Base-by-base conservation (phyloP, 2,113 vertebrate genomes). In the Etia nguti region DNA sequence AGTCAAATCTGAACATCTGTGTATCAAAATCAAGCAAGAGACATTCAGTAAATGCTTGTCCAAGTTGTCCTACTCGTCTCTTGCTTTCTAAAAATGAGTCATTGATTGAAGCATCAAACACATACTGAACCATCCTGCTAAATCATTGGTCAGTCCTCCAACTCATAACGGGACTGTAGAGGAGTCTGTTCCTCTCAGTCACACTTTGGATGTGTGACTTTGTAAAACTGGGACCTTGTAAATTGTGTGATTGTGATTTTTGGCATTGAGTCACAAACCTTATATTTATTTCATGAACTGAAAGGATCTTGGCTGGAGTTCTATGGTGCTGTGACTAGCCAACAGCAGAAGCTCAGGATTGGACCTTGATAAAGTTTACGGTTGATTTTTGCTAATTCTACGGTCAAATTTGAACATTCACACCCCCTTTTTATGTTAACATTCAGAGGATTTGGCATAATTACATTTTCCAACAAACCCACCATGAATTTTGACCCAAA, bases 281-380 rank as follows among this genome's bases (percentile, higher is more conserved):
- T 31, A 0, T 10, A 77, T 73, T 48, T 16, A 20, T 8, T 55
- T 8, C 5, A 16, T 43, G 10, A 50, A 2, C 43, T 29, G 41
- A 0, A 26, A 18, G 22, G 8, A 46, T 26, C 13, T 26, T 22
- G 12, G 65, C 8, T n/a, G n/a, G n/a, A n/a, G 3, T 41, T 43
- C 6, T n/a, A n/a, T 18, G 38, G 12, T 16, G 65, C 65, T 43
- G 38, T 6, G 26, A 31, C 0, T 18, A 60, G 57, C 26, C 0
- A 3, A 18, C 57, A 59, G 56, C 56, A 59, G 55, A 59, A 29
- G 34, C 60, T 22, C 34, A 22, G 34, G 34, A 22, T 22, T 22
- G 62, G 0, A 9, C 26, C 7, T 6, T 0, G 29, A 10, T 20
- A 0, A 0, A 6, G 29, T 62, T 20, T 11, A 34, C 9, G 29